phyloP scores from a whole-genome alignment of 2,113 vertebrate species.

The Chionis minor region DNA sequence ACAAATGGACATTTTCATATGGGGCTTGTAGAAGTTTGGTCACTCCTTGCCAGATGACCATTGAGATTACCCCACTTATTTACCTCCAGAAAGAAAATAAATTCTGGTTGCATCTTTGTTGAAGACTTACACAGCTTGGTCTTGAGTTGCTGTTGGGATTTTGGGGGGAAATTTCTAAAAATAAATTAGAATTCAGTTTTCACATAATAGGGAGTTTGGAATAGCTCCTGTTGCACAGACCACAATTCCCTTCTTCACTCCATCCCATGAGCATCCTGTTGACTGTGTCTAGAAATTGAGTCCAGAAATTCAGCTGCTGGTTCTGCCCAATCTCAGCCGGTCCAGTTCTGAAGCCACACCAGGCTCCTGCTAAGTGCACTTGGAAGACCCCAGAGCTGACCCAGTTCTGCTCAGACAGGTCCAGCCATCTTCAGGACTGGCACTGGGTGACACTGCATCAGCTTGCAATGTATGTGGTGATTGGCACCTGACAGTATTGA shows the following conservation, averaged over 20 bases:
- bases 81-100: neutral
- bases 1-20: neutral
- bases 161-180: neutral
- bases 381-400: neutral
- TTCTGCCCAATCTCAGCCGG: neutral
- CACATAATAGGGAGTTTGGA: neutral
- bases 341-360: neutral
- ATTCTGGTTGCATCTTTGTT: neutral
- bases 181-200: neutral
- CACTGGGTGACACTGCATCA: neutral
- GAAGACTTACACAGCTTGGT: neutral
- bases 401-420: accelerated
- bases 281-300: neutral
- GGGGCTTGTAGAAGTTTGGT: neutral
- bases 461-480: neutral
- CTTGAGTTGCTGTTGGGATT: neutral
- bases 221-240: neutral
- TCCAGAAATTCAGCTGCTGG: neutral
- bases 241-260: neutral
- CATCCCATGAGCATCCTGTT: neutral
- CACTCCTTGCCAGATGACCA: neutral
- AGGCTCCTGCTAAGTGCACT: neutral
- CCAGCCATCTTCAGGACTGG: neutral
- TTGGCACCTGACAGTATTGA: neutral
- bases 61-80: neutral